Conservation (phyloP, 1,140 invertebrate species). For the Pseudomyrmex cubaensis region DNA sequence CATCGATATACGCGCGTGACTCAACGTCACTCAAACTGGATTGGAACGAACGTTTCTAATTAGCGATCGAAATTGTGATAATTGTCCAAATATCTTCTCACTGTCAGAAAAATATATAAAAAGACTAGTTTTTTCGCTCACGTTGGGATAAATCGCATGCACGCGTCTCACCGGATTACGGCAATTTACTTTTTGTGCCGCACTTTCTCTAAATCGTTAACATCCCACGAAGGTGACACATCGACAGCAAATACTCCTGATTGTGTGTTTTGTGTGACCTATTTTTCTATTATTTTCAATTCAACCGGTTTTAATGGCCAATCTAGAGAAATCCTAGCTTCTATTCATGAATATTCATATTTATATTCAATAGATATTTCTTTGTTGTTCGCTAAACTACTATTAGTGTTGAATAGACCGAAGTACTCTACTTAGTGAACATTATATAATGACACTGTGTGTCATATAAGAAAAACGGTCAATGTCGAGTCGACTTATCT, state of each 20-base stretch:
- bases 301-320: not conserved
- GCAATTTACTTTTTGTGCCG: conserved; percentile 76
- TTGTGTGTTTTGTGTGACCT: conserved; percentile 67
- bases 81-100: conserved; percentile 14
- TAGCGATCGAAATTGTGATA: not conserved
- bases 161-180: conserved; percentile 48
- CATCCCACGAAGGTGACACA: conserved; percentile 59
- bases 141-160: conserved; percentile 42
- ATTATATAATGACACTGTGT: conserved; percentile 33
- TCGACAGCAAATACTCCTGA: conserved; percentile 47
- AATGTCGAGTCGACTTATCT: not conserved
- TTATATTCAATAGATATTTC: not conserved
- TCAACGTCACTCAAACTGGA: not conserved
- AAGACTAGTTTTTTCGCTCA: not conserved
- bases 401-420: not conserved
- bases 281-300: conserved; percentile 60
- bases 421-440: not conserved
- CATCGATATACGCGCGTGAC: conserved; percentile 26
- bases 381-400: not conserved
- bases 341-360: not conserved
- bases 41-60: conserved; percentile 35
- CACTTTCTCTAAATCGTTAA: conserved; percentile 76
- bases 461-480: not conserved
- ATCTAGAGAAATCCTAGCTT: conserved; percentile 11
- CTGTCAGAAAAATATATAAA: conserved; percentile 15